A percentile compares a stretch with the other conserved stretches of the same genome.
Evolutionary conservation across 2,113 vertebrate genomes (phyloP).

Genomic region (Eonycteris spelaea): DNA sequence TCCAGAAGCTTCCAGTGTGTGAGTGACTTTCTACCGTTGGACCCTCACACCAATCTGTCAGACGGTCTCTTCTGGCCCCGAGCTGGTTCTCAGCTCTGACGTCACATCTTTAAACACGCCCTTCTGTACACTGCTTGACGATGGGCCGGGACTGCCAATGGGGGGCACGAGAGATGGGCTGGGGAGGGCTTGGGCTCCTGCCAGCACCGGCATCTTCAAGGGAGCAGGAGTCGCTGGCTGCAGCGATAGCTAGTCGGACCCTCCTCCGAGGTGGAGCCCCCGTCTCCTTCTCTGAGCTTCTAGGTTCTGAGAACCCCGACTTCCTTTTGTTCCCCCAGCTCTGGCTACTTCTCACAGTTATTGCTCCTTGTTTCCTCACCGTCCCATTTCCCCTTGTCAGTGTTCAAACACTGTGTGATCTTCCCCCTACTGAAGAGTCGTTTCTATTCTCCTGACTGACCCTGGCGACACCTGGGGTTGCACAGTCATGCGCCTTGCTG

Average conservation of each 20-base stretch:
- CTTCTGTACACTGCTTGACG: background rate
- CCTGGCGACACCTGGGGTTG: background rate
- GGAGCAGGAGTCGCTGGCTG: fast-evolving
- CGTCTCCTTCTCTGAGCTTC: background rate
- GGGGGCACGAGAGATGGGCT: background rate
- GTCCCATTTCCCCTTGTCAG: too few species aligned
- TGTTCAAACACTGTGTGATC: background rate
- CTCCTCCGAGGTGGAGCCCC: background rate
- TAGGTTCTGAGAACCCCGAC: background rate
- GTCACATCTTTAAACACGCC: background rate
- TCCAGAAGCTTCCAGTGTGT: background rate
- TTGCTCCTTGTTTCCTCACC: background rate
- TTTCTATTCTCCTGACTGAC: background rate
- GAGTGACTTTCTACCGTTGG: background rate
- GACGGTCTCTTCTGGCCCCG: background rate
- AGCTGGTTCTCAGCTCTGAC: background rate
- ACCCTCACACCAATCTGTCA: background rate
- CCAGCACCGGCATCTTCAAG: fast-evolving
- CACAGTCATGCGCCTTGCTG: background rate
- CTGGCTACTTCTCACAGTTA: background rate
- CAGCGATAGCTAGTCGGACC: background rate
- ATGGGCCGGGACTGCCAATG: background rate
- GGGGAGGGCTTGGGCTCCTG: background rate
- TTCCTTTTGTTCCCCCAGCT: background rate
- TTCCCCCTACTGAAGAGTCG: too few species aligned